Percentiles rank a stretch among this genome's conserved stretches.
phyloP scores from a whole-genome alignment of 23 tunicate genomes.

The Clavelina lepadiformis region DNA sequence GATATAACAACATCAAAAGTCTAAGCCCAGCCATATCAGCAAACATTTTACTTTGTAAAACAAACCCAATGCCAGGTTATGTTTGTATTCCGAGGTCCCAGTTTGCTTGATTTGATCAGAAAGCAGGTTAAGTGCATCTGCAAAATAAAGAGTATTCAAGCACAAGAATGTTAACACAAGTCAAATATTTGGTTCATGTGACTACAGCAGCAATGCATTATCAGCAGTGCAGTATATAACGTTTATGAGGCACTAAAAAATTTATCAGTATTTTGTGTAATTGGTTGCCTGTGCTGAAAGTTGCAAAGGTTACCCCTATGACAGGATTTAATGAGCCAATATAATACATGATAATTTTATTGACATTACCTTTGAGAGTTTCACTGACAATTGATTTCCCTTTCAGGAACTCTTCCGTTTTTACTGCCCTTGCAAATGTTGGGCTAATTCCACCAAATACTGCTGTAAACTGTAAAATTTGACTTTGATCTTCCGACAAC shows the following conservation, averaged over 20 bases:
- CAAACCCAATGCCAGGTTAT: conserved; percentile 38
- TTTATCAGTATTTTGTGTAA: too few relatives aligned
- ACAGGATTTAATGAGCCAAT: too few relatives aligned
- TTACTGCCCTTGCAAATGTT: conserved; percentile 37
- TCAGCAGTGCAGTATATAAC: too few relatives aligned
- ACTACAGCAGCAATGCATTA: not conserved
- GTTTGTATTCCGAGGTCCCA: conserved; percentile 25
- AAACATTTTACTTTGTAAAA: conserved; percentile 64
- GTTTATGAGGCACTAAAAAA: too few relatives aligned
- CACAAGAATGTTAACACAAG: too few relatives aligned
- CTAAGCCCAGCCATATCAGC: not conserved
- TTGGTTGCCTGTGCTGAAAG: too few relatives aligned
- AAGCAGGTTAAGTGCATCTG: conserved; percentile 49
- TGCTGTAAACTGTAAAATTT: not conserved
- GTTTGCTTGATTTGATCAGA: conserved; percentile 6
- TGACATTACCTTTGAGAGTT: conserved; percentile 35
- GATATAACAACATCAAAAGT: too few relatives aligned
- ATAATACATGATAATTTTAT: too few relatives aligned
- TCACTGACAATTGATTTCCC: conserved; percentile 41
- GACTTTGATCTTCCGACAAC: conserved; percentile 1
- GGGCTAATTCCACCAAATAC: conserved; percentile 52
- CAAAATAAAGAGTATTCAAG: conserved; percentile 1
- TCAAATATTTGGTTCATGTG: too few relatives aligned
- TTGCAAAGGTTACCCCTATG: too few relatives aligned
- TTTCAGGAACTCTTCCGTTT: conserved; percentile 43